These are phyloP conservation scores for Cistogaster globosa DNA, from an alignment of 2,888 invertebrate genomes.

Conservation along the genomic window DNA sequence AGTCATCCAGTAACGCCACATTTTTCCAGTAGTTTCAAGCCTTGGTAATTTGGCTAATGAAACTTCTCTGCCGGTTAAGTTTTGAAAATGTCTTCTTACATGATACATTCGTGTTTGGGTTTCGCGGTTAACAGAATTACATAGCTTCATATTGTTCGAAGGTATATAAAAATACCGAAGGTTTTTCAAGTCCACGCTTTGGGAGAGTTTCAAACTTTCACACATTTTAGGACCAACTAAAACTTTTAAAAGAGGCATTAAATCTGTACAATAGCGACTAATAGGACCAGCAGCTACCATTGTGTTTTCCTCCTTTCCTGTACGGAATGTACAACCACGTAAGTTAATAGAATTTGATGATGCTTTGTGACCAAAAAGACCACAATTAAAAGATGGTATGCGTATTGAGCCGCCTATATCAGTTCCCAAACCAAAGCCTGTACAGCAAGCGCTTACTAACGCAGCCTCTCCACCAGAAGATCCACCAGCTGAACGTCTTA, in stretches of 20 bases:
- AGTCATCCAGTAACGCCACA: constrained; percentile 91
- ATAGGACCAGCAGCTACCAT: constrained; percentile 94
- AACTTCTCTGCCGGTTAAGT: constrained; percentile 78
- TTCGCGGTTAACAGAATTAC: constrained; percentile 88
- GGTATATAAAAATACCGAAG: constrained; percentile 91
- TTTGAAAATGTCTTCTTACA: constrained; percentile 83
- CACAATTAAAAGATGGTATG: constrained; percentile 93
- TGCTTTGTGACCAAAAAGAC: constrained; percentile 92
- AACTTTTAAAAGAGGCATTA: constrained; percentile 89
- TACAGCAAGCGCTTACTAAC: constrained; percentile 90
- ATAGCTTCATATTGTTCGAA: constrained; percentile 88
- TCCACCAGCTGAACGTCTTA: constrained; percentile 93
- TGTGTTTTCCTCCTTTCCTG: constrained; percentile 87
- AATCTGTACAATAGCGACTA: constrained; percentile 90
- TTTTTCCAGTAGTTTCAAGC: constrained; percentile 84
- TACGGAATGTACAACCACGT: constrained; percentile 88
- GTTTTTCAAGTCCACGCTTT: constrained; percentile 86
- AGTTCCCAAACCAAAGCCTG: constrained; percentile 92
- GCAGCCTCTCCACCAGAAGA: constrained; percentile 95
- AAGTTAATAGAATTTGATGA: constrained; percentile 85
- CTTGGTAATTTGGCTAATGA: constrained; percentile 78
- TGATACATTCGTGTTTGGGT: constrained; percentile 86
- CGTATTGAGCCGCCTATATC: constrained; percentile 99
- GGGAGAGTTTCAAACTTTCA: constrained; percentile 85
- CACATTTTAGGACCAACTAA: constrained; percentile 84